A percentile compares a stretch with the other conserved stretches of the same genome.
phyloP scores from a whole-genome alignment of 2,888 invertebrate species.

The Baccha elongata region DNA sequence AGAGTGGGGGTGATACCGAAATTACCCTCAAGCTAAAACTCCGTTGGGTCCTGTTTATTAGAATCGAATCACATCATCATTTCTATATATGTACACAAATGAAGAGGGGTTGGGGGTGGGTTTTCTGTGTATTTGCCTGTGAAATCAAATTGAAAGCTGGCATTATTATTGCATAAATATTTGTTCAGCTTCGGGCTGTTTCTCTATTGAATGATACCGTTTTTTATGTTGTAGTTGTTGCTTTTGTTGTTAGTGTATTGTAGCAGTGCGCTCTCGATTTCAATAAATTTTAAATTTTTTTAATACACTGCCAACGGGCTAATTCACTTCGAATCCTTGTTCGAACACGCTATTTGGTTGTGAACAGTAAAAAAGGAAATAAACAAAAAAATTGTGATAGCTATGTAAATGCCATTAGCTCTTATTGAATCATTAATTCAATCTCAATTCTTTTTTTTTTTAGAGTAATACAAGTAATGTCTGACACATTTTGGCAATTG shows the following conservation, averaged over 20 bases:
- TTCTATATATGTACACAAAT: neutral
- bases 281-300: slow-evolving; percentile 65
- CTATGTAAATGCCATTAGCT: slow-evolving; percentile 49
- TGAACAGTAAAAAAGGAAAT: slow-evolving; percentile 11
- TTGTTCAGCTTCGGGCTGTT: slow-evolving; percentile 31
- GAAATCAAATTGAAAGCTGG: slow-evolving; percentile 68
- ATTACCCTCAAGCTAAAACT: slow-evolving; percentile 54
- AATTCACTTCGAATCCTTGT: slow-evolving; percentile 59
- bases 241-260: neutral
- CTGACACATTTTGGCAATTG: neutral
- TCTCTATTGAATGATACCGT: slow-evolving; percentile 13
- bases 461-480: slow-evolving; percentile 1
- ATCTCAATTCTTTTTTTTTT: slow-evolving; percentile 18
- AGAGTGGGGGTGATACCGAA: slow-evolving; percentile 35
- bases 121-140: slow-evolving; percentile 16
- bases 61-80: slow-evolving; percentile 58
- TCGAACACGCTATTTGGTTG: slow-evolving; percentile 23
- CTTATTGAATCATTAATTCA: slow-evolving; percentile 61
- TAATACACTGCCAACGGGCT: slow-evolving; percentile 42
- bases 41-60: slow-evolving; percentile 67
- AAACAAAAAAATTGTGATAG: slow-evolving; percentile 13
- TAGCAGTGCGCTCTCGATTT: slow-evolving; percentile 42
- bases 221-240: slow-evolving; percentile 19
- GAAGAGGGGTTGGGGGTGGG: neutral
- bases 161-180: slow-evolving; percentile 71